phyloP scores from a whole-genome alignment of 2,797 vertebrate species.

The Ceryle rudis region DNA sequence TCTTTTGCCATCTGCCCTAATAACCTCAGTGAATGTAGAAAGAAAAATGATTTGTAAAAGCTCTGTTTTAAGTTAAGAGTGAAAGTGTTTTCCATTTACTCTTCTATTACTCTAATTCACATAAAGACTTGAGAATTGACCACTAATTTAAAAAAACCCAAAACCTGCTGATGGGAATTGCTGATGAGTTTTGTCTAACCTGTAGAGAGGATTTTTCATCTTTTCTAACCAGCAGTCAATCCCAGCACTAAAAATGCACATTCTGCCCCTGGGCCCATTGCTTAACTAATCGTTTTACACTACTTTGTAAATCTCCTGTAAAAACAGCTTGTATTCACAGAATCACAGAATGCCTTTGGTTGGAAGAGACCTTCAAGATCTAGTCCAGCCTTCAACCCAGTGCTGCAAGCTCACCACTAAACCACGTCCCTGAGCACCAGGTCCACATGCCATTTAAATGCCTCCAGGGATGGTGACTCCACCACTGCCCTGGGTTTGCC shows the following conservation, averaged over 20 bases:
- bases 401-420: too few species aligned
- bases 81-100: background rate
- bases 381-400: too few species aligned
- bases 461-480: too few species aligned
- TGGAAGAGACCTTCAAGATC: too few species aligned
- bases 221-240: background rate
- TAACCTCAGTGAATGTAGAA: fast-evolving
- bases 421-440: too few species aligned
- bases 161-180: background rate
- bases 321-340: background rate
- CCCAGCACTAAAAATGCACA: background rate
- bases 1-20: background rate
- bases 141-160: background rate
- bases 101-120: background rate
- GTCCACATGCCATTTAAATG: too few species aligned
- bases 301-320: background rate
- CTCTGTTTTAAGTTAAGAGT: background rate
- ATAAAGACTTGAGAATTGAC: background rate
- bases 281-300: background rate
- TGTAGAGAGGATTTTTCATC: background rate
- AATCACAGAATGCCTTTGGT: too few species aligned
- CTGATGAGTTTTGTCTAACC: background rate
- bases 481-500: too few species aligned
- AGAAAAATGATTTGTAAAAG: background rate
- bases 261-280: background rate